These are phyloP conservation scores for Graptemys geographica DNA, from an alignment of 2,797 vertebrate species.

Conservation along the genomic window DNA sequence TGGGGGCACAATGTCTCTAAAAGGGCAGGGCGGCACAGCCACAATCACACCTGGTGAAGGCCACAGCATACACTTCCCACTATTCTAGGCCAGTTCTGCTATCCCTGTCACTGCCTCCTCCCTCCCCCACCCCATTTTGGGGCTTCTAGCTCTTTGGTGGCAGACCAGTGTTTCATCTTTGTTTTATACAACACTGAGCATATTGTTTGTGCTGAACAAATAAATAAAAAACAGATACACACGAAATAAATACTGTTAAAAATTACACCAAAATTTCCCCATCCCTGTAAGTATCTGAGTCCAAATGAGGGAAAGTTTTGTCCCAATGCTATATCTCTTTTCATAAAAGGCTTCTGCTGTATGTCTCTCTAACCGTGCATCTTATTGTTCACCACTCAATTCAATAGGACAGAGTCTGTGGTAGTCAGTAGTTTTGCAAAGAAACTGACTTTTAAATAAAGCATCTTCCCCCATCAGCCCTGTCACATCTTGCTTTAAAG, in stretches of 20 bases:
- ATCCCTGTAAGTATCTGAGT: background rate
- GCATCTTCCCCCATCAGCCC: conserved; percentile 63
- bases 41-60: background rate
- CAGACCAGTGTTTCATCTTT: fast-evolving
- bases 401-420: conserved; percentile 3
- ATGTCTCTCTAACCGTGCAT: background rate
- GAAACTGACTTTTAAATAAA: conserved; percentile 74
- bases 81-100: background rate
- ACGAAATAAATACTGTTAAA: fast-evolving
- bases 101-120: background rate
- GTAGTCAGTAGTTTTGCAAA: conserved; percentile 37
- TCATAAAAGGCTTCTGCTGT: conserved; percentile 33
- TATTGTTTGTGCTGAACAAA: background rate
- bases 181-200: background rate
- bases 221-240: background rate
- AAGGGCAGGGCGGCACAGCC: fast-evolving
- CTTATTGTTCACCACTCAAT: background rate
- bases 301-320: background rate
- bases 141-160: fast-evolving
- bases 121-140: background rate
- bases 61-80: background rate
- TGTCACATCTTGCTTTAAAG: conserved; percentile 76
- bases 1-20: background rate
- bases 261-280: background rate
- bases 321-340: background rate